Conservation (phyloP, 2,113 vertebrate species). For the Colaptes auratus region DNA sequence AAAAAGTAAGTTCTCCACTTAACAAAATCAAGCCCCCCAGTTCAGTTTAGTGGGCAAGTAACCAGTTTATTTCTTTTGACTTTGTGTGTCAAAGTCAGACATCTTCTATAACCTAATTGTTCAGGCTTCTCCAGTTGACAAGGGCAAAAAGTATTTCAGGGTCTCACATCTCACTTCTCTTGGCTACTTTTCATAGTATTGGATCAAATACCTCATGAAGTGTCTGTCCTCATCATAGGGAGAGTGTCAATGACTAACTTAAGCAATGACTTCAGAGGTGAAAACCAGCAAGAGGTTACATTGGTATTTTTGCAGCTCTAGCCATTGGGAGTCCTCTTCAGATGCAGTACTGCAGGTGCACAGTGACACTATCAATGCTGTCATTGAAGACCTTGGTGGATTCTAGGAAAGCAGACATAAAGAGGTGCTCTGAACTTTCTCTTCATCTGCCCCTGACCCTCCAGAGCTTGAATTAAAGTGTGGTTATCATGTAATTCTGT, state of each 20-base stretch:
- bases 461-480: not conserved
- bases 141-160: not conserved
- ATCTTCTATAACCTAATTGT: not conserved
- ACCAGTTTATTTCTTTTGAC: not conserved
- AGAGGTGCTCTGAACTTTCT: not conserved
- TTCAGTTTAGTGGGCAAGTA: not conserved
- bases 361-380: fast-evolving
- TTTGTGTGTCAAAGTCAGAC: not conserved
- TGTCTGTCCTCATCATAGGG: not conserved
- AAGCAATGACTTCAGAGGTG: not conserved
- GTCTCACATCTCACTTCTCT: not conserved
- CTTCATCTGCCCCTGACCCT: not conserved
- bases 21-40: not conserved
- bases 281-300: not conserved
- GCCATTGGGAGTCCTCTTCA: not conserved
- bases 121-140: not conserved
- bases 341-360: not conserved
- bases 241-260: not conserved
- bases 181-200: not conserved
- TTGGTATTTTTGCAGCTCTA: not conserved
- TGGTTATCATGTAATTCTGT: not conserved
- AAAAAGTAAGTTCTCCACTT: not conserved
- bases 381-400: not conserved
- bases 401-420: not conserved
- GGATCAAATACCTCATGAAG: not conserved